Evolutionary conservation across 2,888 invertebrate species (phyloP).

Genomic region (Dyspetes luteomarginatus): DNA sequence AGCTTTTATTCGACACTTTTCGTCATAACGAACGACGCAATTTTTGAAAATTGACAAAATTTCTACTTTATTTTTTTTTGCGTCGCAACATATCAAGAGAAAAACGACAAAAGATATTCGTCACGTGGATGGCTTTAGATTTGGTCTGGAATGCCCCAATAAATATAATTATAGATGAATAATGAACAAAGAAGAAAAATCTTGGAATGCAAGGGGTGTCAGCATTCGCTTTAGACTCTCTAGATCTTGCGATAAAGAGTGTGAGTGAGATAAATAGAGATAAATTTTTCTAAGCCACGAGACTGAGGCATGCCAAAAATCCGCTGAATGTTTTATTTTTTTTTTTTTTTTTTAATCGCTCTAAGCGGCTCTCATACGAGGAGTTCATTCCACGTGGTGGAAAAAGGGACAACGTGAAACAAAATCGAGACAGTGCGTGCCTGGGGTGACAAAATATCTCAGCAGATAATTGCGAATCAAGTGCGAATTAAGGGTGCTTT

Average conservation of each 20-base stretch:
- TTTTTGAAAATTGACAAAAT: too few relatives aligned
- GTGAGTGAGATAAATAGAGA: not conserved
- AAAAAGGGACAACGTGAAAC: constrained; percentile 43
- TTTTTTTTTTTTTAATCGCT: constrained; percentile 16
- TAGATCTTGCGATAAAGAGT: not conserved
- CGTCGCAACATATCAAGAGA: too few relatives aligned
- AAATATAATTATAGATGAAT: constrained; percentile 1
- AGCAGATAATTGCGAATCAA: constrained; percentile 26
- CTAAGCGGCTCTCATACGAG: constrained; percentile 58
- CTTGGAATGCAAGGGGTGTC: constrained; percentile 2
- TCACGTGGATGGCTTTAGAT: too few relatives aligned
- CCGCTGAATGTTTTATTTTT: constrained; percentile 31
- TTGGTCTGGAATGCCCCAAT: not conserved
- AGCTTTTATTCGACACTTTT: too few relatives aligned
- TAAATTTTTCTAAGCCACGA: constrained; percentile 52
- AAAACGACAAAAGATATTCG: too few relatives aligned
- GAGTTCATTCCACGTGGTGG: constrained; percentile 35
- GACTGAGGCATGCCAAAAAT: constrained; percentile 59
- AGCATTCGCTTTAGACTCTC: constrained; percentile 39
- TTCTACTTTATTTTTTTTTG: too few relatives aligned
- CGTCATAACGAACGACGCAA: too few relatives aligned
- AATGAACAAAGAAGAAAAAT: constrained; percentile 27
- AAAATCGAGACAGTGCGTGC: constrained; percentile 60
- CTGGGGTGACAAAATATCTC: constrained; percentile 43
- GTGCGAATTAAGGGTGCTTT: constrained; percentile 45